phyloP scores from a whole-genome alignment of 2,797 vertebrate genomes.

The Acanthurus leucopareius region DNA sequence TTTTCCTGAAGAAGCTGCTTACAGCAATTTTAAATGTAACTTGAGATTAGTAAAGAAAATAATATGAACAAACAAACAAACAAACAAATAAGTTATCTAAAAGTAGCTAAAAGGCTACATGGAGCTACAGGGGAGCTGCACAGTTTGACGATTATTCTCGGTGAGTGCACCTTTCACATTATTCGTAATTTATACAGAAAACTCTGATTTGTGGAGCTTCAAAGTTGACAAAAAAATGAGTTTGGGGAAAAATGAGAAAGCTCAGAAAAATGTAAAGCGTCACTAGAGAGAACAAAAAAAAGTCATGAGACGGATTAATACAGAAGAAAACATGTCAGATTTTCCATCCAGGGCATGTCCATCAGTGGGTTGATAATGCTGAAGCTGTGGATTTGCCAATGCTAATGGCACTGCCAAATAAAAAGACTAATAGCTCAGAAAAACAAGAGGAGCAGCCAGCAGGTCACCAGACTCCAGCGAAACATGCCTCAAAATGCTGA shows the following conservation, averaged over 20 bases:
- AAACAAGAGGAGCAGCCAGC: slow-evolving; percentile 35
- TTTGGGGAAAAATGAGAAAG: background rate
- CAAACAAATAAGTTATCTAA: background rate
- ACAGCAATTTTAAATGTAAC: background rate
- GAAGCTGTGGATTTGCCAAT: slow-evolving; percentile 45
- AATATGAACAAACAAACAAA: background rate
- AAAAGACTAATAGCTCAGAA: slow-evolving; percentile 60
- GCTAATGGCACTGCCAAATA: slow-evolving; percentile 54
- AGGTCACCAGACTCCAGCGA: slow-evolving; percentile 48
- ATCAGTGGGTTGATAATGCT: slow-evolving; percentile 49
- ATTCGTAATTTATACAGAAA: background rate
- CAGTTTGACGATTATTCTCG: background rate
- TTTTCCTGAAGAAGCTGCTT: background rate
- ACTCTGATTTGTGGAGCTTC: background rate
- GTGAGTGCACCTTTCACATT: background rate
- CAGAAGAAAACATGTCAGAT: slow-evolving; percentile 7
- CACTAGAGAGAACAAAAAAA: background rate
- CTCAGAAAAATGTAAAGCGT: background rate
- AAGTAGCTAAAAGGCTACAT: background rate
- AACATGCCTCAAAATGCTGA: slow-evolving; percentile 63
- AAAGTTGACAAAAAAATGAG: background rate
- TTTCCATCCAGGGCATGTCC: slow-evolving; percentile 35
- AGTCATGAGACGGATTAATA: background rate
- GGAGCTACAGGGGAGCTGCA: background rate
- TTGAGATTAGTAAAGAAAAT: slow-evolving; percentile 10